Evolutionary conservation across 2,113 vertebrate genomes (phyloP).

Genomic region (Benitochromis conjunctus): DNA sequence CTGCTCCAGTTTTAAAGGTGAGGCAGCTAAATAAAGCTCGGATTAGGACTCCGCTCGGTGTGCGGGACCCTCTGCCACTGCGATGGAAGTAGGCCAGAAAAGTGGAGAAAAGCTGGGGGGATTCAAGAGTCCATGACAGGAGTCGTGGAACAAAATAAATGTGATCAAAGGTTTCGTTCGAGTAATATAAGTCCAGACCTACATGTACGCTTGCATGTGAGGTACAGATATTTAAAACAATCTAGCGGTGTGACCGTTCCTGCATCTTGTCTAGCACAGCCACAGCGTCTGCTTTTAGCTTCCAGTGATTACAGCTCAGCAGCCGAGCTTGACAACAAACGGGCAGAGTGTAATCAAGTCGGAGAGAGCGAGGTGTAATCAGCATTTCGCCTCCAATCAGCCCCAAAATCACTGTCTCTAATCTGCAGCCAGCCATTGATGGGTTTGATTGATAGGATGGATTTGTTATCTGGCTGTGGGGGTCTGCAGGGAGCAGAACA

Average conservation of each 20-base stretch:
- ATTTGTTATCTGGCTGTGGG: conserved; percentile 69
- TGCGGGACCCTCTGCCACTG: conserved; percentile 23
- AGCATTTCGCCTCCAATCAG: conserved; percentile 71
- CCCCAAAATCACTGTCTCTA: conserved; percentile 67
- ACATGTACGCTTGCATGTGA: neutral
- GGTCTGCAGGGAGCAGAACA: conserved; percentile 62
- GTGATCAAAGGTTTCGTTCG: neutral
- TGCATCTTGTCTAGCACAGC: conserved; percentile 26
- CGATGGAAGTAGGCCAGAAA: conserved; percentile 58
- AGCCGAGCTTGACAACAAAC: conserved; percentile 55
- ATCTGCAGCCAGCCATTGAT: conserved; percentile 68
- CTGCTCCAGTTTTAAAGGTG: conserved; percentile 70
- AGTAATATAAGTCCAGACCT: neutral
- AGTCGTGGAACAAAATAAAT: neutral
- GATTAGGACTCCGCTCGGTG: conserved; percentile 37
- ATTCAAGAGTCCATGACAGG: neutral
- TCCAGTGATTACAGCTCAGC: conserved; percentile 64
- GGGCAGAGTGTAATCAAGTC: conserved; percentile 62
- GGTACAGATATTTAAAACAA: neutral
- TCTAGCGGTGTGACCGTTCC: neutral
- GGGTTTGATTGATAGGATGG: conserved; percentile 70
- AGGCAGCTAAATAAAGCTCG: conserved; percentile 59
- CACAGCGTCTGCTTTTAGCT: conserved; percentile 41
- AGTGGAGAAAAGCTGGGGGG: neutral
- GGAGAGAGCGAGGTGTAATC: conserved; percentile 60